A percentile compares a stretch with the other conserved stretches of the same genome.
Conservation (phyloP, 2,888 invertebrate species). For the Creontiades dilutus region DNA sequence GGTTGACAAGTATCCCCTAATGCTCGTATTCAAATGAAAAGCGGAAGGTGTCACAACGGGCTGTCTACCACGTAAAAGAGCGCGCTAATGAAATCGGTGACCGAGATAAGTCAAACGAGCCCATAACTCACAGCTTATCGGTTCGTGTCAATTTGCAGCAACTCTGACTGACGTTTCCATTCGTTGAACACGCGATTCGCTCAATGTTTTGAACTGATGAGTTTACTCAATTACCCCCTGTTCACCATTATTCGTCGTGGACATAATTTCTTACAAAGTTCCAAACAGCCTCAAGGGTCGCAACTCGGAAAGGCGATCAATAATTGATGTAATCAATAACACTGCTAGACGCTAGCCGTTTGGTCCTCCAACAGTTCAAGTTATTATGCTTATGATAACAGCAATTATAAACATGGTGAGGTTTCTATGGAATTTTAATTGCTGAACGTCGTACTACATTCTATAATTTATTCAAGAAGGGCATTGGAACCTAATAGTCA, state of each 20-base stretch:
- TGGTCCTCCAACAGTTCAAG: too few relatives aligned
- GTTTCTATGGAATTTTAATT: too few relatives aligned
- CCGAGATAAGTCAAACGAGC: constrained; percentile 46
- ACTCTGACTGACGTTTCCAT: constrained; percentile 59
- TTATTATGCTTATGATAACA: too few relatives aligned
- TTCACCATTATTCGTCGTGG: background rate
- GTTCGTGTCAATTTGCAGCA: constrained; percentile 44
- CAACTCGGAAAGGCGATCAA: background rate
- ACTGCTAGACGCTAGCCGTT: too few relatives aligned
- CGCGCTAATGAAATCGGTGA: constrained; percentile 24
- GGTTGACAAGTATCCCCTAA: too few relatives aligned
- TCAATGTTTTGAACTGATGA: constrained; percentile 32
- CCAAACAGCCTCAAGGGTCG: background rate
- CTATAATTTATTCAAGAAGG: too few relatives aligned
- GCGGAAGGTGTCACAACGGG: background rate
- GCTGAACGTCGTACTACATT: too few relatives aligned
- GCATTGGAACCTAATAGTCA: too few relatives aligned
- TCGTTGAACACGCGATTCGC: constrained; percentile 61
- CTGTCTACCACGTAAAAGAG: background rate
- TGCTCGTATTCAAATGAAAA: background rate
- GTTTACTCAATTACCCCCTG: constrained; percentile 25
- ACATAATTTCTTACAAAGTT: background rate
- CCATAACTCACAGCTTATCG: constrained; percentile 44
- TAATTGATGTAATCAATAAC: too few relatives aligned
- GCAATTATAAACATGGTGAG: too few relatives aligned